Conservation (phyloP, 2,113 vertebrate species). For the Aix galericulata region DNA sequence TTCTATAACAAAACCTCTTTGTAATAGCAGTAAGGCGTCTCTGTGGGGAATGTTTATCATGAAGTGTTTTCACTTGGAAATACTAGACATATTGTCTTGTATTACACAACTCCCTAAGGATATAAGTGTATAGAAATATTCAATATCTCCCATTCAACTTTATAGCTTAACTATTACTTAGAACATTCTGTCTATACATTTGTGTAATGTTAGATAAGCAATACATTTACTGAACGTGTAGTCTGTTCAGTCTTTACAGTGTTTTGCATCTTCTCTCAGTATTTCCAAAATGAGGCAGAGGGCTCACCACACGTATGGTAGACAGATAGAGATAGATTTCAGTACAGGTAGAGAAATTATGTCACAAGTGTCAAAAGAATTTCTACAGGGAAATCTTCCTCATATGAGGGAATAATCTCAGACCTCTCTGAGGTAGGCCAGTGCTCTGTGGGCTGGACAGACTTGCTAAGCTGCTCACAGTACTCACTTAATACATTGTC, state of each 20-base stretch:
- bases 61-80: slow-evolving; percentile 50
- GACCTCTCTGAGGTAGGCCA: background rate
- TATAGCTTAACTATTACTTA: background rate
- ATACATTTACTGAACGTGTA: background rate
- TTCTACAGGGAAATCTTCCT: background rate
- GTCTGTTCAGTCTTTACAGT: background rate
- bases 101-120: background rate
- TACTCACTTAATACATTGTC: background rate
- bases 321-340: background rate
- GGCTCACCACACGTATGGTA: background rate
- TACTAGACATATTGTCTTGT: background rate
- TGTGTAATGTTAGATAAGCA: background rate
- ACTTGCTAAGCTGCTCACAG: background rate
- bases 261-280: background rate
- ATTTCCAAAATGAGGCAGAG: background rate
- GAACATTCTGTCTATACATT: background rate
- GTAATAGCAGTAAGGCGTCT: slow-evolving; percentile 54
- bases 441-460: background rate
- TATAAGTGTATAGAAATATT: background rate
- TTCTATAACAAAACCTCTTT: slow-evolving; percentile 62
- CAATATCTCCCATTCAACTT: background rate
- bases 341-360: background rate
- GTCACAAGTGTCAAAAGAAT: background rate
- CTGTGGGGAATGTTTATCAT: slow-evolving; percentile 54
- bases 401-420: background rate